Evolutionary conservation across 2,797 vertebrate genomes (phyloP).

Genomic region (Parauchenoglanis ngamensis): DNA sequence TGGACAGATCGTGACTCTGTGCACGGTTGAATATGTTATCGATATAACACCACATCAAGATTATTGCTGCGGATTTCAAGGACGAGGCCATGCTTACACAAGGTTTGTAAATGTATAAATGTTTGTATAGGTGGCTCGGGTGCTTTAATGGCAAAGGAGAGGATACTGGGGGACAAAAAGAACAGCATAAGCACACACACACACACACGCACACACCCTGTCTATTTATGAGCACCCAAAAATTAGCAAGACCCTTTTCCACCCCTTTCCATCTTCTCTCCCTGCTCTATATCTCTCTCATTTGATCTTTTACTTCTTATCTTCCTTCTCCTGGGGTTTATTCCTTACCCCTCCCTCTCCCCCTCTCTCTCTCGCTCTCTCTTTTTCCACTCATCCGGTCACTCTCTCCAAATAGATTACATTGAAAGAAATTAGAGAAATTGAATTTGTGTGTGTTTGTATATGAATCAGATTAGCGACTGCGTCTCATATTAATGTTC

Average conservation of each 20-base stretch:
- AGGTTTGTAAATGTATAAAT: background rate
- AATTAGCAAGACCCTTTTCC: background rate
- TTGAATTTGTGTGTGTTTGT: slow-evolving; percentile 1
- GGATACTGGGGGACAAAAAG: background rate
- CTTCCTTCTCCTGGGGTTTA: background rate
- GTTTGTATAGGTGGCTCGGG: background rate
- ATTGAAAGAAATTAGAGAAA: background rate
- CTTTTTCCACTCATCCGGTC: background rate
- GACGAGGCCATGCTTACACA: background rate
- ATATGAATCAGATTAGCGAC: slow-evolving; percentile 24
- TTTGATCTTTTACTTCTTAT: background rate
- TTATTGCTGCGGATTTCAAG: background rate
- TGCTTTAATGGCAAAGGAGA: background rate
- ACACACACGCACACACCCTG: background rate
- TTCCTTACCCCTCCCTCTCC: background rate
- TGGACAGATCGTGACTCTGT: background rate
- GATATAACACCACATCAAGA: background rate
- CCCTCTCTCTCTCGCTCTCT: too few species aligned
- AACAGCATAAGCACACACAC: background rate
- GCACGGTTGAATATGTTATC: background rate
- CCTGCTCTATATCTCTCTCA: background rate
- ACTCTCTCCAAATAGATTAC: background rate
- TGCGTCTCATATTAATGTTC: slow-evolving; percentile 17
- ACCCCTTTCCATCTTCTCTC: too few species aligned
- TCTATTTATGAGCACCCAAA: background rate